These are phyloP conservation scores for Paratrypauchen microcephalus DNA, from an alignment of 2,797 vertebrate genomes.

Conservation along the genomic window DNA sequence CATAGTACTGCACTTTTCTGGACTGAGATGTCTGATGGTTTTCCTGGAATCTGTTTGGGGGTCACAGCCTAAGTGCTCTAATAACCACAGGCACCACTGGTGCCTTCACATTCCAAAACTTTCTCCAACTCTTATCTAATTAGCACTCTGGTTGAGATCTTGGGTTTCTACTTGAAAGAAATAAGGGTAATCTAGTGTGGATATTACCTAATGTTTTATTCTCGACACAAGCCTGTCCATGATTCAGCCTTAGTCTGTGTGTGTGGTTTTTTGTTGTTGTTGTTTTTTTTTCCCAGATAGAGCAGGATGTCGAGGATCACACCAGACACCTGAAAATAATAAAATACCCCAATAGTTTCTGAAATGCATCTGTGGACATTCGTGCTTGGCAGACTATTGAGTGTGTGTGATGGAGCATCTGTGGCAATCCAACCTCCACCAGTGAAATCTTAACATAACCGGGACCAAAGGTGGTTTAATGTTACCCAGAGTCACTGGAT, in stretches of 20 bases:
- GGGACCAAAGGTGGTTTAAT: neutral
- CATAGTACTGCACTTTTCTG: no score
- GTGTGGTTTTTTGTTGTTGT: neutral
- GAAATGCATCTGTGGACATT: neutral
- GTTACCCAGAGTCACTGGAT: neutral
- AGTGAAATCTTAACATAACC: neutral
- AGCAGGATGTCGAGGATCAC: neutral
- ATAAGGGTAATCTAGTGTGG: no score
- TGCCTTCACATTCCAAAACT: no score
- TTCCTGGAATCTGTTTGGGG: no score
- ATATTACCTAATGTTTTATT: no score
- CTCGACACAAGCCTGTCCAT: neutral
- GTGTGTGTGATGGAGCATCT: neutral
- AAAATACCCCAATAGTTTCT: neutral
- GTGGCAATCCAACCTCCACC: neutral
- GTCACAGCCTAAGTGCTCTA: no score
- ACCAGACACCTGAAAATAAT: neutral
- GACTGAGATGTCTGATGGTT: no score
- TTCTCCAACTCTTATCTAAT: no score
- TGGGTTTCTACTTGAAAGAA: no score
- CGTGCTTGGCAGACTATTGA: no score
- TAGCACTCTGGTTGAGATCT: no score
- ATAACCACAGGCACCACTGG: no score
- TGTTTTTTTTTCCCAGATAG: neutral
- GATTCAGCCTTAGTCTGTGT: neutral